phyloP scores from a whole-genome alignment of 2,888 invertebrate genomes.

The Leistus spinibarbis region DNA sequence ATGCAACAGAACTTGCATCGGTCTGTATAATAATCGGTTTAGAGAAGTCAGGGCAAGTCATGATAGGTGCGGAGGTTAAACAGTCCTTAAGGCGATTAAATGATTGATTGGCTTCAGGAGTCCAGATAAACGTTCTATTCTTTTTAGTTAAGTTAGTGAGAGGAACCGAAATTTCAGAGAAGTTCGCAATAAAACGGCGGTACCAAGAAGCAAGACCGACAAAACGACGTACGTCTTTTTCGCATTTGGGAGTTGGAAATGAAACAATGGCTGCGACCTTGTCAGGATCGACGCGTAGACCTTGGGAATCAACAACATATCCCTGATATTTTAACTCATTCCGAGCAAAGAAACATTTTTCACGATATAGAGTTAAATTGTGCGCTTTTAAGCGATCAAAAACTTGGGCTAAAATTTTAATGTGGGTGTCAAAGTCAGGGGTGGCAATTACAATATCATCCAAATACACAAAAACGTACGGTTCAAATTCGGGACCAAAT shows the following conservation, averaged over 20 bases:
- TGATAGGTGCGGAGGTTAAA: background rate
- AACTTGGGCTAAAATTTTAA: too few relatives aligned
- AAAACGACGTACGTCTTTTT: constrained; percentile 25
- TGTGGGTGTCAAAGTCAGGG: too few relatives aligned
- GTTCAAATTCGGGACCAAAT: too few relatives aligned
- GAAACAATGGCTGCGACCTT: constrained; percentile 31
- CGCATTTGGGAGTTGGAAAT: constrained; percentile 4
- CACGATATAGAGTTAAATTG: background rate
- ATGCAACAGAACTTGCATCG: background rate
- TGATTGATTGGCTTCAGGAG: background rate
- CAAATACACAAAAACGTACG: too few relatives aligned
- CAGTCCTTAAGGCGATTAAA: background rate
- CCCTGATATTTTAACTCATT: constrained; percentile 46
- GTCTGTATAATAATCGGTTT: background rate
- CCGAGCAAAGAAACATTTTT: constrained; percentile 7
- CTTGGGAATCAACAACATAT: constrained; percentile 44
- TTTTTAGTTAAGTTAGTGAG: background rate
- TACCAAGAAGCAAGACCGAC: constrained; percentile 28
- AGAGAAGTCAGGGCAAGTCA: background rate
- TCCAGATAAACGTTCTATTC: background rate
- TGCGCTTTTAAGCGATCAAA: background rate
- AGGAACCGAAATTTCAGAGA: background rate
- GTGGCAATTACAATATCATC: too few relatives aligned
- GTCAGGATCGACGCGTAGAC: constrained; percentile 38
- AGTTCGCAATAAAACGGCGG: background rate